Conservation (phyloP, 2,888 invertebrate species). For the Drosophila histrio region DNA sequence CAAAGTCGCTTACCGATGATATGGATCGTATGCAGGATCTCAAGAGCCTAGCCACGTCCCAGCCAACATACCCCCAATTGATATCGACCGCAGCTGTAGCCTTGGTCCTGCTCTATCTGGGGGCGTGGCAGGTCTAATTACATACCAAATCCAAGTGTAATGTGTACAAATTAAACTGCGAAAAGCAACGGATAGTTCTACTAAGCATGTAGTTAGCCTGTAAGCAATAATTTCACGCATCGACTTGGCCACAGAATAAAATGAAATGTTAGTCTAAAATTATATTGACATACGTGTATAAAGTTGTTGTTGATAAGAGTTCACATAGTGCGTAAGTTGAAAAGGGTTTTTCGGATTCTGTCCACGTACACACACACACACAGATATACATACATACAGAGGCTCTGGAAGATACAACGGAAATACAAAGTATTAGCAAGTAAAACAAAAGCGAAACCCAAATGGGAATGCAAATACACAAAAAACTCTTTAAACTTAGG, state of each 20-base stretch:
- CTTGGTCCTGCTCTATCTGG: conserved; percentile 14
- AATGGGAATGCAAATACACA: neutral
- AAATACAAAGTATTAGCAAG: conserved; percentile 81
- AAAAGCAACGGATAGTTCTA: conserved; percentile 17
- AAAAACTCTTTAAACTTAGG: conserved; percentile 11
- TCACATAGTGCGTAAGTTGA: conserved; percentile 48
- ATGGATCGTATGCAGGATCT: conserved; percentile 78
- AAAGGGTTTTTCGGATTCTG: conserved; percentile 37
- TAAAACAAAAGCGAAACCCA: conserved; percentile 48
- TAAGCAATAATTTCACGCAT: conserved; percentile 59
- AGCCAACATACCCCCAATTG: neutral
- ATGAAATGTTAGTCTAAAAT: conserved; percentile 22
- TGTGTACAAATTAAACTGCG: conserved; percentile 54
- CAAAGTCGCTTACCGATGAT: conserved; percentile 82
- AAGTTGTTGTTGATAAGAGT: conserved; percentile 75
- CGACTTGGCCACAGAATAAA: conserved; percentile 30
- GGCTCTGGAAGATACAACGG: conserved; percentile 57
- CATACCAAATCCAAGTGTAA: conserved; percentile 13
- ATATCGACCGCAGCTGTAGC: neutral
- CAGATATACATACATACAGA: conserved; percentile 3
- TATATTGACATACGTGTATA: conserved; percentile 59
- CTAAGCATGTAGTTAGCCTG: conserved; percentile 36
- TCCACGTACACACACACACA: conserved; percentile 10
- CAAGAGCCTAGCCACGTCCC: conserved; percentile 27
- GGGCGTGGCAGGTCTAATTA: conserved; percentile 58